Conservation (phyloP, 2,888 invertebrate species). For the Melanophora roralis region DNA sequence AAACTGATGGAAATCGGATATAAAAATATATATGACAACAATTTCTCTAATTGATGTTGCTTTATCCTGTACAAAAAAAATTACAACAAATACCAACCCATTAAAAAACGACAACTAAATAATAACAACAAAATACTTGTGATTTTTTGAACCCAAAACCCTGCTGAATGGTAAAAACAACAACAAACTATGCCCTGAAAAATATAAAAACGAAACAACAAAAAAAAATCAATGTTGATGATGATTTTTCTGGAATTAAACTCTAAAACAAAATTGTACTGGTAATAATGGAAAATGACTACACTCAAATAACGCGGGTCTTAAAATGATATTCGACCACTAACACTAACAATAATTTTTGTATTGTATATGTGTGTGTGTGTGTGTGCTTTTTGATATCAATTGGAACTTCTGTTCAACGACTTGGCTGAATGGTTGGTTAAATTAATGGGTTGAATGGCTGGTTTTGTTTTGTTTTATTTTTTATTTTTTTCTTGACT, state of each 20-base stretch:
- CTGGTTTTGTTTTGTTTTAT: conserved; percentile 9
- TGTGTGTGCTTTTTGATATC: too few species aligned
- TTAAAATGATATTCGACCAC: conserved; percentile 72
- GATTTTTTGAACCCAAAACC: conserved; percentile 45
- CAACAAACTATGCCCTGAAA: neutral
- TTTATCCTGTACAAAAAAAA: conserved; percentile 68
- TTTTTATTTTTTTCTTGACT: neutral
- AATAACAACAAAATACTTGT: too few species aligned
- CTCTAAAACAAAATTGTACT: conserved; percentile 1
- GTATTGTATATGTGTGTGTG: conserved; percentile 9
- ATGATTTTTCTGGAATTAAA: conserved; percentile 50
- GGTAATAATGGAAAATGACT: conserved; percentile 71
- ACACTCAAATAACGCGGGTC: conserved; percentile 69
- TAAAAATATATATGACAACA: conserved; percentile 64
- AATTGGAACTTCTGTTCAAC: conserved; percentile 18
- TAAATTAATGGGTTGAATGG: conserved; percentile 46
- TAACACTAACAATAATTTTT: conserved; percentile 62
- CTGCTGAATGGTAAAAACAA: conserved; percentile 38
- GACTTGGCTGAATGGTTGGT: conserved; percentile 49
- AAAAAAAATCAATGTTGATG: conserved; percentile 43
- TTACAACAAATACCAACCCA: neutral
- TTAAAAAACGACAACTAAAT: conserved; percentile 30
- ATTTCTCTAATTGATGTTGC: conserved; percentile 73
- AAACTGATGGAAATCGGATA: conserved; percentile 58
- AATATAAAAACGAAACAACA: too few species aligned